Evolutionary conservation across 1,140 invertebrate genomes (phyloP).

Genomic region (Lasaia peninsularis): DNA sequence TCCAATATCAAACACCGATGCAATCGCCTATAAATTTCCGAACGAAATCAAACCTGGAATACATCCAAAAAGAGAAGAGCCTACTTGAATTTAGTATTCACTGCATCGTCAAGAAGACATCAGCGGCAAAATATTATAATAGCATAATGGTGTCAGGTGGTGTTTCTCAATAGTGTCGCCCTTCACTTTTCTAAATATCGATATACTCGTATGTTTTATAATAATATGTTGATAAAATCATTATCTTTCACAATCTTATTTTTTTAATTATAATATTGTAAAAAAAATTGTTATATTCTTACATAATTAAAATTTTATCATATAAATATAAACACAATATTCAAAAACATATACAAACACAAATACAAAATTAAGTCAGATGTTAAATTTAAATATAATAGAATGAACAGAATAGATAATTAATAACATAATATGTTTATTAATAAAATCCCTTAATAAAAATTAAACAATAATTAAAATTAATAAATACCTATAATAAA

Average conservation of each 20-base stretch:
- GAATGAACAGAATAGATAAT: no score
- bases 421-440: no score
- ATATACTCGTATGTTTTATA: neutral
- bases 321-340: no score
- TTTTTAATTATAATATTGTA: no score
- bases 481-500: no score
- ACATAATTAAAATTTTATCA: no score
- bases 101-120: slow-evolving; percentile 70
- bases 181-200: slow-evolving; percentile 14
- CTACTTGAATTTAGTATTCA: slow-evolving; percentile 66
- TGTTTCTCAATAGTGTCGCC: slow-evolving; percentile 39
- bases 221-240: neutral
- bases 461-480: no score
- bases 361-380: no score
- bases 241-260: neutral
- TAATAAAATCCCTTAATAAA: no score
- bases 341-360: no score
- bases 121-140: slow-evolving; percentile 74
- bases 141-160: slow-evolving; percentile 72
- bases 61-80: slow-evolving; percentile 27
- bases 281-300: no score
- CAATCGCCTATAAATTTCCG: slow-evolving; percentile 58
- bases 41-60: slow-evolving; percentile 42
- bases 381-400: no score
- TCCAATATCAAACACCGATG: slow-evolving; percentile 45